These are phyloP conservation scores for Philereme transversata DNA, from an alignment of 2,888 invertebrate species.

Conservation along the genomic window DNA sequence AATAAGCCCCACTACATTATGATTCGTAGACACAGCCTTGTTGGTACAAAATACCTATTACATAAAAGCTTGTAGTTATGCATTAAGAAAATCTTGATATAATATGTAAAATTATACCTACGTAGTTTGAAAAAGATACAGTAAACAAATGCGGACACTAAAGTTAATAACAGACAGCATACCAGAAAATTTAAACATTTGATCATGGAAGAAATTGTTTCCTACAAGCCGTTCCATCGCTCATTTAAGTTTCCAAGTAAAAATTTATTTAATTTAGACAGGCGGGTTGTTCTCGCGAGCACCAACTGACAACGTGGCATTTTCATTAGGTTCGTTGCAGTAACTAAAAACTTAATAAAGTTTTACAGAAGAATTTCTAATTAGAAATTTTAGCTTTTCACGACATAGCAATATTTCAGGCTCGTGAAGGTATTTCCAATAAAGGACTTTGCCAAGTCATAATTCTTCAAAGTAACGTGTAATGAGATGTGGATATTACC, in stretches of 20 bases:
- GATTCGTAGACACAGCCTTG: slow-evolving; percentile 31
- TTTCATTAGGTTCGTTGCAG: slow-evolving; percentile 79
- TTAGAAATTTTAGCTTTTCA: slow-evolving; percentile 83
- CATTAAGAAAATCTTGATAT: neutral
- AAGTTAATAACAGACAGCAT: no score
- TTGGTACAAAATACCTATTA: neutral
- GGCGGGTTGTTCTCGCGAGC: slow-evolving; percentile 36
- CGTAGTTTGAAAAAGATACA: no score
- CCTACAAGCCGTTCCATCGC: slow-evolving; percentile 28
- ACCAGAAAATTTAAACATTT: slow-evolving; percentile 15
- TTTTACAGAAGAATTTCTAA: slow-evolving; percentile 82
- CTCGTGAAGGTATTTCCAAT: slow-evolving; percentile 83
- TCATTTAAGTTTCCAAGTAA: slow-evolving; percentile 38
- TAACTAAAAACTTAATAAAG: slow-evolving; percentile 82
- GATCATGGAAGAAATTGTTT: slow-evolving; percentile 32
- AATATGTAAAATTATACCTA: neutral
- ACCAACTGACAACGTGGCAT: slow-evolving; percentile 71
- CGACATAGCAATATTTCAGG: slow-evolving; percentile 83
- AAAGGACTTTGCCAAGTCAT: slow-evolving; percentile 84
- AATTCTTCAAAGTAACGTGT: slow-evolving; percentile 83
- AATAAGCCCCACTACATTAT: slow-evolving; percentile 37
- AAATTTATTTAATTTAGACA: slow-evolving; percentile 51
- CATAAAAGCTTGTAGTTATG: neutral
- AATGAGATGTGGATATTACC: slow-evolving; percentile 82
- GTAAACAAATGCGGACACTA: no score